Percentiles rank a stretch among this genome's conserved stretches.
Conservation (phyloP, 2,888 invertebrate genomes). For the Drosophila vallismaia region DNA sequence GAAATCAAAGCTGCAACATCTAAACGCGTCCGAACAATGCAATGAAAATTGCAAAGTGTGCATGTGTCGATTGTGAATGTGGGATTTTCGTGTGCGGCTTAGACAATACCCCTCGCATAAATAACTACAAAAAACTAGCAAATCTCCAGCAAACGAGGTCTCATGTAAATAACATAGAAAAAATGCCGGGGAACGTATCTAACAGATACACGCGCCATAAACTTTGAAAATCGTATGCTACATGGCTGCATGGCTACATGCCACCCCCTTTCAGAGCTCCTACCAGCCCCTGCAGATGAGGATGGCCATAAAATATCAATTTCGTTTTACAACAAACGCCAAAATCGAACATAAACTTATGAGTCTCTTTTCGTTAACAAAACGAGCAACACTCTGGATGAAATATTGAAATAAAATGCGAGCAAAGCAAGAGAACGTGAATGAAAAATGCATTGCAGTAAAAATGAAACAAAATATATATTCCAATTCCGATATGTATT, state of each 20-base stretch:
- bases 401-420: slow-evolving; percentile 61
- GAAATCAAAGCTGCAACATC: slow-evolving; percentile 63
- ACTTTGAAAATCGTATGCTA: slow-evolving; percentile 75
- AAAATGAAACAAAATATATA: slow-evolving; percentile 57
- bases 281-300: slow-evolving; percentile 60
- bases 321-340: slow-evolving; percentile 72
- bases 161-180: slow-evolving; percentile 42
- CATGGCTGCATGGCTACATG: slow-evolving; percentile 14
- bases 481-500: slow-evolving; percentile 30
- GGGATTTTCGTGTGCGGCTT: slow-evolving; percentile 47
- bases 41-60: slow-evolving; percentile 13
- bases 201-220: slow-evolving; percentile 78
- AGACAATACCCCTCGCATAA: slow-evolving; percentile 75
- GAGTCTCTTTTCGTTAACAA: slow-evolving; percentile 47
- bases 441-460: slow-evolving; percentile 74
- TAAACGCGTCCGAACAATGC: slow-evolving; percentile 57
- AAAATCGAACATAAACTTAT: slow-evolving; percentile 73
- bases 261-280: background rate
- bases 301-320: slow-evolving; percentile 78
- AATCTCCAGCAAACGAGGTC: slow-evolving; percentile 53
- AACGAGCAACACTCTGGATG: slow-evolving; percentile 36
- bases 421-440: slow-evolving; percentile 10
- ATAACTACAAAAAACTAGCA: slow-evolving; percentile 63
- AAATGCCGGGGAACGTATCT: slow-evolving; percentile 61
- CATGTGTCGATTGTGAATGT: slow-evolving; percentile 16